Percentiles rank a stretch among this genome's conserved stretches.
Evolutionary conservation across 1,140 invertebrate species (phyloP).

Genomic region (Heliconius congener): DNA sequence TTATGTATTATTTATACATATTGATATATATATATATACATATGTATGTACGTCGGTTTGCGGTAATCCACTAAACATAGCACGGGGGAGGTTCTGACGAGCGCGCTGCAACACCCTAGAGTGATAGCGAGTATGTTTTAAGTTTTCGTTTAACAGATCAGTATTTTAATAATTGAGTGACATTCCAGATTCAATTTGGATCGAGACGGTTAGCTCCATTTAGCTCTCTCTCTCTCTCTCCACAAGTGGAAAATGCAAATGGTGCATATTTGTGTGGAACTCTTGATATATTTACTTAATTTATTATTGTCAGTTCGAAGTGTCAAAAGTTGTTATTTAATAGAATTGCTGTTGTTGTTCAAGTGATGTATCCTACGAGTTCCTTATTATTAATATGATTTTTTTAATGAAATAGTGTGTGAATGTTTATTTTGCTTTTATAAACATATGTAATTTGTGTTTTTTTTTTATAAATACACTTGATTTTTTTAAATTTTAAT

Average conservation of each 20-base stretch:
- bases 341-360: conserved; percentile 23
- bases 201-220: conserved; percentile 33
- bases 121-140: conserved; percentile 61
- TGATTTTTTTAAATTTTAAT: background rate
- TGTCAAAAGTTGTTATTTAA: conserved; percentile 35
- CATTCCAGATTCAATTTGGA: conserved; percentile 71
- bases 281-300: conserved; percentile 34
- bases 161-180: conserved; percentile 79
- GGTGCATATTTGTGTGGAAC: conserved; percentile 20
- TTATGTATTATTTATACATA: conserved; percentile 12
- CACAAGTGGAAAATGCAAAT: conserved; percentile 20
- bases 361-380: conserved; percentile 24
- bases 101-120: conserved; percentile 53
- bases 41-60: conserved; percentile 43
- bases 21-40: background rate
- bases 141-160: conserved; percentile 76
- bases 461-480: conserved; percentile 18
- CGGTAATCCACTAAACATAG: conserved; percentile 11
- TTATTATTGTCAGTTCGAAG: conserved; percentile 36
- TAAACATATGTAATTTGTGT: conserved; percentile 31
- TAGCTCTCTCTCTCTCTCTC: conserved; percentile 41
- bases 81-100: conserved; percentile 2
- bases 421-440: conserved; percentile 48
- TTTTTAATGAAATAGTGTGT: conserved; percentile 27
- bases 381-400: conserved; percentile 2